Base-by-base conservation (phyloP, 2,113 vertebrate species). In the Beaufortia kweichowensis region DNA sequence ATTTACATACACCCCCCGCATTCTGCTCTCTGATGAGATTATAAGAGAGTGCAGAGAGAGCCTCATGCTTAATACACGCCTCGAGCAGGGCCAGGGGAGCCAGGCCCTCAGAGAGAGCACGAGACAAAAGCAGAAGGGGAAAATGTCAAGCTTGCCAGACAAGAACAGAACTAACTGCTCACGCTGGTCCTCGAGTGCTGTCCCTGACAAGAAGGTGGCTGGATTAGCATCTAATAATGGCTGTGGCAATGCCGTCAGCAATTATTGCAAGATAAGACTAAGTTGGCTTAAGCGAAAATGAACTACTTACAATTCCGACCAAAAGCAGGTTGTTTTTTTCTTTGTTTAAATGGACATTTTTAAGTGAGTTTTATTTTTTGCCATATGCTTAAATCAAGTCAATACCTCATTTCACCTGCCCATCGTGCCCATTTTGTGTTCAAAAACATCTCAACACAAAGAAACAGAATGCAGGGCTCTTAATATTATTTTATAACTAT, bases 41-140 rank as follows among this genome's bases (percentile, higher is more conserved):
- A 95, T 89, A 86, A 90, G 87, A 88, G 80, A 76, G 77, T 90
- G 89, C 77, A 88, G 89, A 88, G 87, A 90, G 90, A 93, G 91
- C 91, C 93, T 90, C 92, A 93, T 94, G 91, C 93, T 93, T 94
- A 94, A 95, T 95, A 92, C 92, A 90, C 88, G 92, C 93, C 92
- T 93, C 88, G 88, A 94, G 93, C 89, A 91, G 91, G 90, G 90
- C 90, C 88, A 87, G 83, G 86, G 75, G 87, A 76, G 50, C 75
- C n/a, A 70, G 77, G 90, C 84, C 91, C 92, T 89, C 86, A 69
- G 92, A 94, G 92, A 94, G 90, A 87, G 83, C 80, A 62, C 48
- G 66, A 86, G 87, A 88, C 84, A 87, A 89, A 79, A 88, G 87
- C 86, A 83, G 86, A 91, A 90, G 87, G 85, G 89, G 87, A 62